Evolutionary conservation across 2,888 invertebrate genomes (phyloP).

Genomic region (Hoplodrina blanda): DNA sequence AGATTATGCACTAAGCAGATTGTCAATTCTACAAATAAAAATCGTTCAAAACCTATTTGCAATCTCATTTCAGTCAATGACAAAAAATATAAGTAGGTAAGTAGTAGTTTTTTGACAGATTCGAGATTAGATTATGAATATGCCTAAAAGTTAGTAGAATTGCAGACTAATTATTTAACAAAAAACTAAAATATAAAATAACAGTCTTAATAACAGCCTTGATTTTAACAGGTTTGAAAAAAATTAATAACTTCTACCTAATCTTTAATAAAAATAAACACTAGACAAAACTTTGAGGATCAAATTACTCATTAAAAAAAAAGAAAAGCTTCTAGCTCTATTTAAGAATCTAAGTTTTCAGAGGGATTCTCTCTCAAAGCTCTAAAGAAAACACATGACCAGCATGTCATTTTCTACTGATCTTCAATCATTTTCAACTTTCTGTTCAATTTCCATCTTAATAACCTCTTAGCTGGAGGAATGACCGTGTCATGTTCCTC

Average conservation of each 20-base stretch:
- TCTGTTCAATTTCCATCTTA: conserved; percentile 63
- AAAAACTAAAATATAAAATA: neutral
- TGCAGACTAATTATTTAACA: neutral
- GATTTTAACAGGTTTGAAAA: conserved; percentile 1
- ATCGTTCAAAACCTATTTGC: no score
- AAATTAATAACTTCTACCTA: neutral
- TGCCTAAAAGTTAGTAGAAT: no score
- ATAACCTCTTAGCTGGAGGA: conserved; percentile 76
- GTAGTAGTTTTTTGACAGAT: no score
- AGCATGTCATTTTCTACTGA: conserved; percentile 31
- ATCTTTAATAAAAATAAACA: neutral
- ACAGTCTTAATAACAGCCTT: conserved; percentile 15
- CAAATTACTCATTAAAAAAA: neutral
- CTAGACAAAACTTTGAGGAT: neutral
- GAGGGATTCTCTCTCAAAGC: no score
- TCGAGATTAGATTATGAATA: no score
- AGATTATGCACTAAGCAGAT: no score
- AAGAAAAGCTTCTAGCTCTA: neutral
- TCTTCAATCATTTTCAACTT: conserved; percentile 45
- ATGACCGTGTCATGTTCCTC: conserved; percentile 75
- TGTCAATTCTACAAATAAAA: no score
- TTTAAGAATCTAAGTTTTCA: neutral
- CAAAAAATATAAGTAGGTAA: no score
- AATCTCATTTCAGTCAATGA: no score
- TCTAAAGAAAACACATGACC: neutral